Evolutionary conservation across 2,888 invertebrate species (phyloP).

Genomic region (Cheiracanthium punctorium): DNA sequence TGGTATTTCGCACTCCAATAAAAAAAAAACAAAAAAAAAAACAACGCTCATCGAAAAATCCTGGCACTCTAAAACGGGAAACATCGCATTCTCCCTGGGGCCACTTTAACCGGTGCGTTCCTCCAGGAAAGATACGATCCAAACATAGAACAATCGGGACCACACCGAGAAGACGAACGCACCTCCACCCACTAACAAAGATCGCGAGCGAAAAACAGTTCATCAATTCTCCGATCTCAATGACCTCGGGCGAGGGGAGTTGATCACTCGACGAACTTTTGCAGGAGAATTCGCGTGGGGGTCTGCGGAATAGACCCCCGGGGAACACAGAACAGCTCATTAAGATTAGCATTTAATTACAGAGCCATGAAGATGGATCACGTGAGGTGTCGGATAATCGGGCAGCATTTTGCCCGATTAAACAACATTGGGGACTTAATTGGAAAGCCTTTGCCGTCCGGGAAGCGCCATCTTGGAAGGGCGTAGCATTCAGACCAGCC

Average conservation of each 20-base stretch:
- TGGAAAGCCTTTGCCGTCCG: constrained; percentile 32
- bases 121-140: no score
- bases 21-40: no score
- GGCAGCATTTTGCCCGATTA: constrained; percentile 60
- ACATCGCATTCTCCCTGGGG: no score
- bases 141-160: not conserved
- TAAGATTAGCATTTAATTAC: constrained; percentile 68
- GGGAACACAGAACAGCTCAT: constrained; percentile 45
- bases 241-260: not conserved
- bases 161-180: not conserved
- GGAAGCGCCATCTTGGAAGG: not conserved
- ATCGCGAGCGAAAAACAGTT: not conserved
- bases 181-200: constrained; percentile 76
- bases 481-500: not conserved
- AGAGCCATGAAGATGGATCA: constrained; percentile 58
- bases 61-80: no score
- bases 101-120: no score
- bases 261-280: not conserved
- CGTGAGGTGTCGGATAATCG: constrained; percentile 50
- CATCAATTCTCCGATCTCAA: not conserved
- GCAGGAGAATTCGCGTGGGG: constrained; percentile 77
- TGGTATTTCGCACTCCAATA: no score
- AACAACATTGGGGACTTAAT: constrained; percentile 58
- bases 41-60: no score
- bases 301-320: constrained; percentile 33